These are phyloP conservation scores for Coecobrya sp. DNA, from an alignment of 2,888 invertebrate species.

Conservation along the genomic window DNA sequence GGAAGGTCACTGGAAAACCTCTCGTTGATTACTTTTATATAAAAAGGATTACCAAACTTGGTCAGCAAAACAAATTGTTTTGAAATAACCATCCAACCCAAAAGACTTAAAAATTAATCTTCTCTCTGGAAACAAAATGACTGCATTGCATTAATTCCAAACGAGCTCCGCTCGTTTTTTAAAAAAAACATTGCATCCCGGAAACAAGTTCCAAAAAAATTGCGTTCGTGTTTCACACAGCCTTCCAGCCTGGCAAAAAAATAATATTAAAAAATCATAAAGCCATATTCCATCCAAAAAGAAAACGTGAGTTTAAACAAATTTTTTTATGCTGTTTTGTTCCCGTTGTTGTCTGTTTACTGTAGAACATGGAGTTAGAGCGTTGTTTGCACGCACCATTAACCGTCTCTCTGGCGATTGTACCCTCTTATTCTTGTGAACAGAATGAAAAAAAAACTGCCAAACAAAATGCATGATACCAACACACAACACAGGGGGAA, in stretches of 20 bases:
- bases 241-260: not conserved
- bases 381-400: conserved; percentile 19
- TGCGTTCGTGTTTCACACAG: not conserved
- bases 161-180: too few relatives aligned
- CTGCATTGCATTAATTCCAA: too few relatives aligned
- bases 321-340: not conserved
- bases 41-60: too few relatives aligned
- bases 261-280: not conserved
- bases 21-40: too few relatives aligned
- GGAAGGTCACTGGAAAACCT: too few relatives aligned
- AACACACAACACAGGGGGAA: too few relatives aligned
- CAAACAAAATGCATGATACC: conserved; percentile 3
- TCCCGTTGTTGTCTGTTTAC: not conserved
- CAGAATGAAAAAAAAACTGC: not conserved
- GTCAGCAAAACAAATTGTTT: too few relatives aligned
- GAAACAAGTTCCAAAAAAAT: not conserved
- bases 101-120: too few relatives aligned
- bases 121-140: too few relatives aligned
- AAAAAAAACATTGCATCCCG: too few relatives aligned
- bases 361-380: not conserved
- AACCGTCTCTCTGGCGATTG: not conserved
- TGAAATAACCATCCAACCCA: too few relatives aligned
- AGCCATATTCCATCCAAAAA: not conserved
- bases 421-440: not conserved
- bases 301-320: not conserved